These are phyloP conservation scores for Chiroxiphia lanceolata DNA, from an alignment of 2,797 vertebrate species.

Conservation along the genomic window DNA sequence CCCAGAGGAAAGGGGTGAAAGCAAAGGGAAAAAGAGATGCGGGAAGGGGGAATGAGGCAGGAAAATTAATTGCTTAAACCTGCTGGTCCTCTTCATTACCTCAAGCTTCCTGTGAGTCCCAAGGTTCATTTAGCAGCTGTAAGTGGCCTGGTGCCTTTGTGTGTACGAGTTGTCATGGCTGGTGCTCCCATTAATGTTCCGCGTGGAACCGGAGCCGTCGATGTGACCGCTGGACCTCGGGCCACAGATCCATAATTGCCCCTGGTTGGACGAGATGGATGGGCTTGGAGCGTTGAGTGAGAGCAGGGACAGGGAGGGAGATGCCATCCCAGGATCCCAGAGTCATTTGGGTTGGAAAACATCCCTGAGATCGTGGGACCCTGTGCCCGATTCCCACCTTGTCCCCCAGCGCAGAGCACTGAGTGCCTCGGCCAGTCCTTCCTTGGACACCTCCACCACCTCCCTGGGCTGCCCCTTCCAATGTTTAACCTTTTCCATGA, in stretches of 20 bases:
- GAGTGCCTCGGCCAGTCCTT: background rate
- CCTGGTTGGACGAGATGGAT: background rate
- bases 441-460: background rate
- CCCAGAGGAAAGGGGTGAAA: background rate
- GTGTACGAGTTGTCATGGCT: slow-evolving; percentile 34
- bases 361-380: no score
- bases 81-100: slow-evolving; percentile 46
- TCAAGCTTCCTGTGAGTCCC: slow-evolving; percentile 33
- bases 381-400: rapidly evolving
- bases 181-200: slow-evolving; percentile 23
- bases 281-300: background rate
- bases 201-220: background rate
- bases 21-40: background rate
- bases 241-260: background rate
- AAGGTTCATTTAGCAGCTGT: slow-evolving; percentile 56
- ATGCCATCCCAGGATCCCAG: background rate
- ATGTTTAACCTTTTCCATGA: background rate
- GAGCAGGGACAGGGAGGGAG: background rate
- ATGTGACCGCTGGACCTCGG: background rate
- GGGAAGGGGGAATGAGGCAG: background rate
- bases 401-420: background rate
- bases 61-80: slow-evolving; percentile 7
- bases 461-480: background rate
- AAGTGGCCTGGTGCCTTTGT: slow-evolving; percentile 1
- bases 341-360: background rate